Percentiles rank a stretch among this genome's conserved stretches.
Evolutionary conservation across 2,113 vertebrate genomes (phyloP).

Genomic region (Calyptommatus sinebrachiatus): DNA sequence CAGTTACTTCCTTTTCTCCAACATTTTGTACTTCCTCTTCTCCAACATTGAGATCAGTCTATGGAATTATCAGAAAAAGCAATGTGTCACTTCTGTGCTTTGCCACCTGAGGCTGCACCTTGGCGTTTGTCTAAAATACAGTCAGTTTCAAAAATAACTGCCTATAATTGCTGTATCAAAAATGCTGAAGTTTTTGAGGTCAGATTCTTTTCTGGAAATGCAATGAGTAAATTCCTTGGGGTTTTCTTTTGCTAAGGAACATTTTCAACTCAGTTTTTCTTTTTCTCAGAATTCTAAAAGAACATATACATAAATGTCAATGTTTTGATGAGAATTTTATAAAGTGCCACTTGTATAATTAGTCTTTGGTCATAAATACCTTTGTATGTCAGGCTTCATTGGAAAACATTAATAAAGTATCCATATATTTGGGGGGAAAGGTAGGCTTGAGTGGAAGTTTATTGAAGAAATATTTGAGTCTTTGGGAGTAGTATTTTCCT

Average conservation of each 20-base stretch:
- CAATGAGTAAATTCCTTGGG: background rate
- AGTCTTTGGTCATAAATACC: background rate
- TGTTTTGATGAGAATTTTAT: background rate
- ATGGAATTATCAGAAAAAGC: background rate
- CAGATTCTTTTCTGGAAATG: background rate
- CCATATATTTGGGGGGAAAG: background rate
- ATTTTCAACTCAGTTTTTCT: too few species aligned
- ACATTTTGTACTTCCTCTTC: background rate
- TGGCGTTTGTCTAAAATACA: constrained; percentile 6
- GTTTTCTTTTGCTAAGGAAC: background rate
- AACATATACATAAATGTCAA: background rate
- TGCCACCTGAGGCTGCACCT: background rate
- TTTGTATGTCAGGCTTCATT: background rate
- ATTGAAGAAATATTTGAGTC: background rate
- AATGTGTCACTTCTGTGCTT: background rate
- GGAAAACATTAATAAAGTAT: background rate
- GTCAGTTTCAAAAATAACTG: constrained; percentile 10
- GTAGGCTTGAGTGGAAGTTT: background rate
- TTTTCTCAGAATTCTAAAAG: background rate
- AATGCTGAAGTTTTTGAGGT: background rate
- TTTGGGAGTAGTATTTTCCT: background rate
- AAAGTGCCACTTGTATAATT: background rate
- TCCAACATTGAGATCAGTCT: background rate
- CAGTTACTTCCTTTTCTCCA: constrained; percentile 1
- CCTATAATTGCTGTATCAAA: background rate